phyloP scores from a whole-genome alignment of 2,113 vertebrate species.

The Rhinopomastus cyanomelas region DNA sequence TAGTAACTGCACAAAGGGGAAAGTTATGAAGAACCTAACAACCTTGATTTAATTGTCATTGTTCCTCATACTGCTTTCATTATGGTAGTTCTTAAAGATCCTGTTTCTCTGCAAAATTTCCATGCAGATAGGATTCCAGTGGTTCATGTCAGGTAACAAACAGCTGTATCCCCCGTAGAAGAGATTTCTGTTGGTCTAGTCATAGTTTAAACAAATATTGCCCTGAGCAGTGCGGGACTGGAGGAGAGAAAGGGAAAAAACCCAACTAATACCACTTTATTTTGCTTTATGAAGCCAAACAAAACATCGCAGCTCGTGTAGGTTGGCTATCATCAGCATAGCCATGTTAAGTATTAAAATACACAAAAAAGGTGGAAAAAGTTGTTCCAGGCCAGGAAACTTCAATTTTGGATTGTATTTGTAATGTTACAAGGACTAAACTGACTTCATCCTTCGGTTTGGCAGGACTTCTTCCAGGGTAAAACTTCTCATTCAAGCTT shows the following conservation, averaged over 20 bases:
- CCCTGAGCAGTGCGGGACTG: background rate
- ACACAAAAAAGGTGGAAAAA: background rate
- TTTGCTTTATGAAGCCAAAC: conserved; percentile 42
- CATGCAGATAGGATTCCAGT: background rate
- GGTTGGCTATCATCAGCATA: conserved; percentile 25
- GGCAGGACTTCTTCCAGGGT: background rate
- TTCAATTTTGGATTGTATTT: conserved; percentile 25
- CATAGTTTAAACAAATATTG: conserved; percentile 25
- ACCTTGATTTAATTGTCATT: background rate
- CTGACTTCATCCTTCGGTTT: conserved; percentile 26
- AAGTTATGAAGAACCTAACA: background rate
- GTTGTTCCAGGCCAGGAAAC: conserved; percentile 19
- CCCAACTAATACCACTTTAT: background rate
- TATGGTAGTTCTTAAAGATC: background rate
- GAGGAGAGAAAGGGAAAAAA: background rate
- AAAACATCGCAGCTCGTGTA: conserved; percentile 26
- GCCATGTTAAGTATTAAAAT: conserved; percentile 35
- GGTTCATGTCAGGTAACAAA: background rate
- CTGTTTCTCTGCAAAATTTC: background rate
- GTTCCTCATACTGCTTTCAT: background rate
- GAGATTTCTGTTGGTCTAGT: conserved; percentile 14
- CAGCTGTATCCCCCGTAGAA: background rate
- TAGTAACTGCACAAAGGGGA: background rate
- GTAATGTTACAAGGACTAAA: conserved; percentile 13
- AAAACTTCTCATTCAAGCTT: conserved; percentile 9